Conservation (phyloP, 1,140 invertebrate genomes). For the Grapholita molesta region DNA sequence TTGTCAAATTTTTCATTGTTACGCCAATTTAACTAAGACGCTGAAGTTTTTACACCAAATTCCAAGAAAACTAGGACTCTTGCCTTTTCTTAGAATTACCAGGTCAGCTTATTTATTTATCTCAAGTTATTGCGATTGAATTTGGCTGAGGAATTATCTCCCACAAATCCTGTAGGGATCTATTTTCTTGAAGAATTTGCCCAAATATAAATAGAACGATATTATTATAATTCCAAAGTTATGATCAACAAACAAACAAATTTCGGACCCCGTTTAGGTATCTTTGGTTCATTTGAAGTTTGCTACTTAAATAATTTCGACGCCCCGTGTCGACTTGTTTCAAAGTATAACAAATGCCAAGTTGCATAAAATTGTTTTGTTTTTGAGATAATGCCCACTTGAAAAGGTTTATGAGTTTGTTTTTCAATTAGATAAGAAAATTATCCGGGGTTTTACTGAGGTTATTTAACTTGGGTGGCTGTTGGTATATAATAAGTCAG, state of each 20-base stretch:
- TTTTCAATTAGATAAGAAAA: neutral
- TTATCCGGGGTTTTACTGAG: neutral
- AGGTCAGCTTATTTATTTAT: neutral
- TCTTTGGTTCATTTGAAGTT: neutral
- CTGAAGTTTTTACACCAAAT: neutral
- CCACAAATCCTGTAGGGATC: neutral
- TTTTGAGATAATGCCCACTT: neutral
- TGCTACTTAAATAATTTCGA: neutral
- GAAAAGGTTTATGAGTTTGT: neutral
- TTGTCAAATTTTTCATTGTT: too few species aligned
- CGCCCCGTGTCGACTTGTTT: neutral
- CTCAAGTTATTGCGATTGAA: neutral
- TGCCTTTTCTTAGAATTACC: neutral
- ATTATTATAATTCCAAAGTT: conserved; percentile 1
- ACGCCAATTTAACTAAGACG: neutral
- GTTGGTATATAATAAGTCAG: neutral
- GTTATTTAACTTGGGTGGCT: neutral
- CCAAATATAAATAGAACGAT: conserved; percentile 1
- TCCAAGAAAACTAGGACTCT: neutral
- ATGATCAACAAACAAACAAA: neutral
- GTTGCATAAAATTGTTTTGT: neutral
- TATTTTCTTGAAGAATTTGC: neutral
- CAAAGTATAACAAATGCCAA: neutral
- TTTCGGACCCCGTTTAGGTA: neutral
- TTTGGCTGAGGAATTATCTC: neutral